Conservation (phyloP, 2,797 vertebrate genomes). For the Manis pentadactyla region DNA sequence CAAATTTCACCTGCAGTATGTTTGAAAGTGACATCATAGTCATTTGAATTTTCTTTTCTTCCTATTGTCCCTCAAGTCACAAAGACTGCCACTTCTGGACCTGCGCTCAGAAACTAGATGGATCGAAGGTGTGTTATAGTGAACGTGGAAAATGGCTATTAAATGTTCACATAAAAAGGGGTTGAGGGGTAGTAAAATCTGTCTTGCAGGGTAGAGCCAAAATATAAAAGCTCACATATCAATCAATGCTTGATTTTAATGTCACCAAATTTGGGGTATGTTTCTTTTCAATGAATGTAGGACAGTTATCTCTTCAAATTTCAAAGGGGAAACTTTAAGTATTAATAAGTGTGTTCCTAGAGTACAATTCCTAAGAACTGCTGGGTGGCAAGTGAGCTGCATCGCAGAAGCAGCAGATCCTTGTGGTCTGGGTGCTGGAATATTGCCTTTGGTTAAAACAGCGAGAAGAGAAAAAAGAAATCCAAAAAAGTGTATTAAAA, state of each 20-base stretch:
- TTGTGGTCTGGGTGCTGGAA: not conserved
- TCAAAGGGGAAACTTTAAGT: not conserved
- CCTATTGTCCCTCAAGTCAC: not conserved
- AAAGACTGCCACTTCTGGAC: not conserved
- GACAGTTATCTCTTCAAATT: not conserved
- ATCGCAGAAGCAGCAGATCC: not conserved
- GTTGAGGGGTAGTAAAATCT: not conserved
- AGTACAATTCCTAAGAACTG: conserved; percentile 19
- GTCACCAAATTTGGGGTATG: not conserved
- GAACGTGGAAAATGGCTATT: not conserved
- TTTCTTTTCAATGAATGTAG: conserved; percentile 16
- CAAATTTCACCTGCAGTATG: not conserved
- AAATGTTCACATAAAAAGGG: not conserved
- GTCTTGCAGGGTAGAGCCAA: not conserved
- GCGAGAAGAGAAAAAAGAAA: not conserved
- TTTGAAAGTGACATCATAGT: not conserved
- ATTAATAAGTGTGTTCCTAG: conserved; percentile 14
- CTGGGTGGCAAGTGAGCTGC: not conserved
- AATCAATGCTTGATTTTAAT: conserved; percentile 1
- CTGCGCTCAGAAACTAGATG: not conserved
- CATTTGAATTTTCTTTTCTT: conserved; percentile 7
- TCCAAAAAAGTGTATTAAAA: conserved; percentile 20
- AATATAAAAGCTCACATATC: conserved; percentile 7
- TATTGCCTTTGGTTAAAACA: not conserved
- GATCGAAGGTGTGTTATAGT: not conserved